Conservation (phyloP, 2,888 invertebrate species). For the Arctia plantaginis region DNA sequence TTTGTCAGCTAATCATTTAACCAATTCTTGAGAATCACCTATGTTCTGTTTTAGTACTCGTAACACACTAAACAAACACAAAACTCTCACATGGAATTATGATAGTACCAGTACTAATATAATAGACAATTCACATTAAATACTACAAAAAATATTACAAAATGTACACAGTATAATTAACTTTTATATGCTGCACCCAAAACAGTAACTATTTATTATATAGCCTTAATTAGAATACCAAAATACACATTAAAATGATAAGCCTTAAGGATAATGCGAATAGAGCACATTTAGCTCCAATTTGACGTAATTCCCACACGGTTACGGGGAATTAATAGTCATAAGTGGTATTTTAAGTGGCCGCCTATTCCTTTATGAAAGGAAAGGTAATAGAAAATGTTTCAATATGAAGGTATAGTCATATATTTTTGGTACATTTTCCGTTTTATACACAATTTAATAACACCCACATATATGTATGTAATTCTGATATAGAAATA, state of each 20-base stretch:
- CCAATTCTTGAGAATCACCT: no score
- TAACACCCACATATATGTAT: not conserved
- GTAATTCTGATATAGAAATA: not conserved
- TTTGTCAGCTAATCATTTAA: no score
- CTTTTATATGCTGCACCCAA: conserved; percentile 16
- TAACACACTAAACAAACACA: no score
- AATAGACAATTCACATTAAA: not conserved
- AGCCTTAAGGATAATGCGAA: conserved; percentile 63
- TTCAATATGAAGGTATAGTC: conserved; percentile 1
- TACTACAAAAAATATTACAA: not conserved
- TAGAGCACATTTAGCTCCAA: conserved; percentile 51
- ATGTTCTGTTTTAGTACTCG: no score
- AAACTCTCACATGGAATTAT: no score
- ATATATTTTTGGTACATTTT: conserved; percentile 4
- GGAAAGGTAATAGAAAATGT: conserved; percentile 26
- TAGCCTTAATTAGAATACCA: conserved; percentile 41
- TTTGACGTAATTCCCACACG: conserved; percentile 43
- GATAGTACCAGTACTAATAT: no score
- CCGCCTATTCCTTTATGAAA: conserved; percentile 28
- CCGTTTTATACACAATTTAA: not conserved
- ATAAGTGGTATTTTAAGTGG: conserved; percentile 39
- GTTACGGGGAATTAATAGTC: conserved; percentile 43
- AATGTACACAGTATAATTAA: not conserved
- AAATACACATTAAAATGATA: conserved; percentile 60
- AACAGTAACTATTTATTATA: conserved; percentile 42